phyloP scores from a whole-genome alignment of 2,888 invertebrate species.

The Malacosoma neustria region DNA sequence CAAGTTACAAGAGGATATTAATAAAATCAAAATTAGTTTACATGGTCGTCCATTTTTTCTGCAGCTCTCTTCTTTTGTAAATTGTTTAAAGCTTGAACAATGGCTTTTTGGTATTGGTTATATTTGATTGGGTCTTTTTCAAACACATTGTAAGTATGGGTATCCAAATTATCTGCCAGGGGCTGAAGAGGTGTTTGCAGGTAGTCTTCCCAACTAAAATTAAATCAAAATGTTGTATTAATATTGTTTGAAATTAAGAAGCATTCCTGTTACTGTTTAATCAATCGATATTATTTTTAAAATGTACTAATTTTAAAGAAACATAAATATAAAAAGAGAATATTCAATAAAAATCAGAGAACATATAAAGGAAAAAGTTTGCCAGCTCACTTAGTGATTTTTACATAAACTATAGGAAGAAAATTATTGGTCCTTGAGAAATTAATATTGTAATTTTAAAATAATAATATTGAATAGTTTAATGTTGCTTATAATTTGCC shows the following conservation, averaged over 20 bases:
- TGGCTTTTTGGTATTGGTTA: conserved; percentile 88
- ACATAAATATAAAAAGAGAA: background rate
- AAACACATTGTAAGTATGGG: conserved; percentile 97
- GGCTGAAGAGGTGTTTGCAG: conserved; percentile 95
- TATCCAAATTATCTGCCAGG: conserved; percentile 95
- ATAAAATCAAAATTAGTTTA: conserved; percentile 7
- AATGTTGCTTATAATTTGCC: no score
- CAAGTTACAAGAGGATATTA: no score
- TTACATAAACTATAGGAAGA: no score
- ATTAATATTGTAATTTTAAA: no score
- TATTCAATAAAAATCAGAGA: background rate
- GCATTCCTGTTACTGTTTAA: no score
- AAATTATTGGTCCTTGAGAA: no score
- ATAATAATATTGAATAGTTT: no score
- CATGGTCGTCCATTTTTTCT: conserved; percentile 15
- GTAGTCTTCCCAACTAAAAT: conserved; percentile 90
- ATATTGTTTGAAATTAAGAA: no score
- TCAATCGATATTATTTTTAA: no score
- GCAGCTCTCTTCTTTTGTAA: conserved; percentile 32
- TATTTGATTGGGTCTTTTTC: conserved; percentile 99
- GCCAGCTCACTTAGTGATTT: background rate
- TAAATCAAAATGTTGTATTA: no score
- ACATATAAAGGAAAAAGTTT: conserved; percentile 1
- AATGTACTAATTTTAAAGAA: background rate
- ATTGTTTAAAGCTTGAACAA: conserved; percentile 81